Evolutionary conservation across 2,888 invertebrate species (phyloP).

Genomic region (Mimachlamys varia): DNA sequence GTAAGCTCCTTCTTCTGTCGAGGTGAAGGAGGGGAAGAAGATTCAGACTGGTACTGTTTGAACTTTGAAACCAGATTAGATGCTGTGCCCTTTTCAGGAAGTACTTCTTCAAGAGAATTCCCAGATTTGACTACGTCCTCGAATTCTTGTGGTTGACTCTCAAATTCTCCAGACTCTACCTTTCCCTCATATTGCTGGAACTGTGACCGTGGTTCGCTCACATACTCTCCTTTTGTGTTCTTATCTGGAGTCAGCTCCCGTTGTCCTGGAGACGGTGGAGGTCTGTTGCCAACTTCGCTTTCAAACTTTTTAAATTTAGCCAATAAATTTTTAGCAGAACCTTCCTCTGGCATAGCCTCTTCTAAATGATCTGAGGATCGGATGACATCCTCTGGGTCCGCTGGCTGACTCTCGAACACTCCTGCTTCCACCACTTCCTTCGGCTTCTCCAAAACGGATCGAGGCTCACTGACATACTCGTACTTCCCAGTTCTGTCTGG

Average conservation of each 20-base stretch:
- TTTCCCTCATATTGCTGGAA: conserved; percentile 68
- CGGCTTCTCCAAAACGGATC: conserved; percentile 58
- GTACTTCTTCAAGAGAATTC: conserved; percentile 62
- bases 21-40: conserved; percentile 66
- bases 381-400: conserved; percentile 64
- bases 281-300: conserved; percentile 52
- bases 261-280: conserved; percentile 52
- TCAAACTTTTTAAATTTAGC: conserved; percentile 94
- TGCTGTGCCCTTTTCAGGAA: conserved; percentile 71
- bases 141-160: conserved; percentile 67
- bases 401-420: conserved; percentile 73
- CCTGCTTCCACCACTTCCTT: conserved; percentile 70
- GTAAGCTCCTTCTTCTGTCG: conserved; percentile 66
- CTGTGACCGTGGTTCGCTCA: conserved; percentile 70
- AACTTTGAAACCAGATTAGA: conserved; percentile 72
- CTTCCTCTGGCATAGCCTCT: conserved; percentile 82
- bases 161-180: conserved; percentile 72
- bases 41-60: conserved; percentile 67
- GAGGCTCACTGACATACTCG: conserved; percentile 69
- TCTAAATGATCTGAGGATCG: conserved; percentile 60
- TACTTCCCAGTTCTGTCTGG: conserved; percentile 63
- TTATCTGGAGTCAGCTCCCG: conserved; percentile 73
- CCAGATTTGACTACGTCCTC: conserved; percentile 70
- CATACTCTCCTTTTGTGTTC: conserved; percentile 71
- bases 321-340: conserved; percentile 91